phyloP scores from a whole-genome alignment of 2,797 vertebrate species.

The Coluber constrictor region DNA sequence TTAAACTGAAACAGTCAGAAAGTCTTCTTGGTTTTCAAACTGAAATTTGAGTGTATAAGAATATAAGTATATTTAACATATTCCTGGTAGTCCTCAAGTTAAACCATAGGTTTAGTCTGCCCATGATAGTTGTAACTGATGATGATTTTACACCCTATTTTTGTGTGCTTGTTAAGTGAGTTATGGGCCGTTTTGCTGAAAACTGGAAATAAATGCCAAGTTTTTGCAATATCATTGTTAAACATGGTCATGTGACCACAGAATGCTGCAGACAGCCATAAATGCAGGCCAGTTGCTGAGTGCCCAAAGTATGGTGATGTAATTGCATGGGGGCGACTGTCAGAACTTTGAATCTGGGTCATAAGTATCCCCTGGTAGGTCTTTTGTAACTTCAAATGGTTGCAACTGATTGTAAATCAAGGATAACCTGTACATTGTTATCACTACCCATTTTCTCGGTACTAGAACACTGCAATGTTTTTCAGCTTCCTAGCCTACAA shows the following conservation, averaged over 20 bases:
- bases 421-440: neutral
- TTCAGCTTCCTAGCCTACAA: neutral
- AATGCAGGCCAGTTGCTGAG: neutral
- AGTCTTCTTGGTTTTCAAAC: slow-evolving; percentile 6
- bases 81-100: neutral
- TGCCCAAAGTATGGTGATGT: neutral
- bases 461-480: neutral
- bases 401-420: neutral
- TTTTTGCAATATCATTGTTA: neutral
- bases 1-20: accelerated
- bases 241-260: neutral
- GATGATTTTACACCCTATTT: neutral
- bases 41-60: neutral
- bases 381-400: neutral
- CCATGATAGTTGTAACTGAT: neutral
- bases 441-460: neutral
- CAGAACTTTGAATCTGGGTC: neutral
- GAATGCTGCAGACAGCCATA: neutral
- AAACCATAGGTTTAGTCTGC: neutral
- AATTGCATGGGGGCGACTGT: neutral
- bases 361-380: neutral
- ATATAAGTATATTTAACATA: neutral
- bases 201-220: neutral
- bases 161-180: neutral
- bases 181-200: neutral